phyloP scores from a whole-genome alignment of 2,113 vertebrate genomes.

The Oceanites oceanicus region DNA sequence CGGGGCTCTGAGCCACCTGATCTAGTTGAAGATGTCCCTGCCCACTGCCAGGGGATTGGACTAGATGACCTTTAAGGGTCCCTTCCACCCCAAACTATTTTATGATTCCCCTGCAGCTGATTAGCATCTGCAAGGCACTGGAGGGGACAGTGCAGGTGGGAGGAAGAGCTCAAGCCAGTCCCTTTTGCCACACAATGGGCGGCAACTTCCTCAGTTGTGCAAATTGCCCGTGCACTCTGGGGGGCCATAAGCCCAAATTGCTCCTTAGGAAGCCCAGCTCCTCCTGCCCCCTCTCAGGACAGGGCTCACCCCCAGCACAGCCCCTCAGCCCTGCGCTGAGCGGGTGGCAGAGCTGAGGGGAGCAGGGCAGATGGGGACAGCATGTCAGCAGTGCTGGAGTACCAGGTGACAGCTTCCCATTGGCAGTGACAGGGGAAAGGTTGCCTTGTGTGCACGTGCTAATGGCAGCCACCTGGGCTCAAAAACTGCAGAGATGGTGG shows the following conservation, averaged over 20 bases:
- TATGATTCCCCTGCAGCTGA: not conserved
- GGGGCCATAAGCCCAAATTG: not conserved
- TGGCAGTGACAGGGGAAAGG: not conserved
- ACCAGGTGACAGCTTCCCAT: not conserved
- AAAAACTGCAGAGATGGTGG: not conserved
- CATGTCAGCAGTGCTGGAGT: not conserved
- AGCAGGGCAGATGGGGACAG: not conserved
- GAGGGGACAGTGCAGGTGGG: not conserved
- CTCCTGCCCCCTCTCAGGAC: not conserved
- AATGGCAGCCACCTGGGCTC: not conserved
- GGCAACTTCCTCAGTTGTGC: slow-evolving; percentile 50
- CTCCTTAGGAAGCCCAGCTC: not conserved
- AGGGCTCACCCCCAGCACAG: not conserved
- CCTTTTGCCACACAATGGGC: not conserved
- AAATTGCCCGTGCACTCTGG: not conserved
- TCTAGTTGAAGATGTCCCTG: too few species aligned
- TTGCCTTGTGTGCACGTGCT: not conserved
- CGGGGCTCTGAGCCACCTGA: too few species aligned
- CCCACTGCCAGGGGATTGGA: too few species aligned
- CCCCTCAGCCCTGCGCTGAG: not conserved
- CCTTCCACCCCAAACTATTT: too few species aligned
- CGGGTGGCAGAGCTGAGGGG: not conserved
- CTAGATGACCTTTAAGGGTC: too few species aligned
- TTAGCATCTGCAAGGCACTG: slow-evolving; percentile 32
- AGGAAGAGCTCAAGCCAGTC: not conserved